These are phyloP conservation scores for Tenthredo scrophulariae DNA, from an alignment of 2,888 invertebrate species.

Conservation along the genomic window DNA sequence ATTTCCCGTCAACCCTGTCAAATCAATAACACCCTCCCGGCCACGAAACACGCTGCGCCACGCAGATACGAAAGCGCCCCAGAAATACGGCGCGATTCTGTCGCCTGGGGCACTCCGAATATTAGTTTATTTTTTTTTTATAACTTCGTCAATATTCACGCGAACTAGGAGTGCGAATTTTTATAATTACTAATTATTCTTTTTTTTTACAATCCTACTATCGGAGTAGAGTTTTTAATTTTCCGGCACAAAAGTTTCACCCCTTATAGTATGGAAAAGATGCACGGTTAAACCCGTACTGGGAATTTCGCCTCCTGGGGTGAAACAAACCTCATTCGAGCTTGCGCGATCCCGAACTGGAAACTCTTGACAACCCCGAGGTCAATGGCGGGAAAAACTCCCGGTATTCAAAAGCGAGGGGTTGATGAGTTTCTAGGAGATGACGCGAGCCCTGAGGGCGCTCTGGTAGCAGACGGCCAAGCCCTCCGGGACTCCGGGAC, in stretches of 20 bases:
- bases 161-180: not conserved
- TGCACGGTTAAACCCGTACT: not conserved
- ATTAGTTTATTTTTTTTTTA: not conserved
- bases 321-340: constrained; percentile 30
- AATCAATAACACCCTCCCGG: constrained; percentile 69
- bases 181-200: not conserved
- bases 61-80: constrained; percentile 19
- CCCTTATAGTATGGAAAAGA: not conserved
- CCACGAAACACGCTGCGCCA: constrained; percentile 44
- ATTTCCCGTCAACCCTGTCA: constrained; percentile 76
- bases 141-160: not conserved
- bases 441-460: constrained; percentile 19
- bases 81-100: constrained; percentile 23
- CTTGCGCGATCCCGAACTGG: constrained; percentile 38
- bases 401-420: constrained; percentile 20
- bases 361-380: constrained; percentile 23
- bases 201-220: not conserved
- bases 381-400: constrained; percentile 40
- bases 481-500: constrained; percentile 41
- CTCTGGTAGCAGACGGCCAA: constrained; percentile 38
- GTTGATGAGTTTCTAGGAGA: constrained; percentile 25
- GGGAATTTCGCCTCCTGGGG: not conserved
- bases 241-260: not conserved
- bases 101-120: constrained; percentile 17
- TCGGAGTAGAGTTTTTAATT: not conserved